Evolutionary conservation across 2,888 invertebrate species (phyloP).

Genomic region (Alloscopus bannaensis): DNA sequence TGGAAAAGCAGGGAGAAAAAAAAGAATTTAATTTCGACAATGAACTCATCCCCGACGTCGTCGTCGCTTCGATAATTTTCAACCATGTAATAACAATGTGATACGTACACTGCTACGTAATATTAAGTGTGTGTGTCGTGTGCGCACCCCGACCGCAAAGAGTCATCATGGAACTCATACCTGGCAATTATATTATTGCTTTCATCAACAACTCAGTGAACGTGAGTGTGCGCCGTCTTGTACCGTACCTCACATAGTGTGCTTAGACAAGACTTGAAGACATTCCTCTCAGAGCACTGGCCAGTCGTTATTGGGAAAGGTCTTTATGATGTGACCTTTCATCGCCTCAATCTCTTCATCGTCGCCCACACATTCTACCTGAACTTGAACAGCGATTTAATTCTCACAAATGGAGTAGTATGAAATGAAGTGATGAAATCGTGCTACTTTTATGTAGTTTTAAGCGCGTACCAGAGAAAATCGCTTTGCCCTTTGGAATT

Average conservation of each 20-base stretch:
- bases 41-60: slow-evolving; percentile 27
- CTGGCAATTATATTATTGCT: slow-evolving; percentile 44
- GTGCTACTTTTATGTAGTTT: no score
- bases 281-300: not conserved
- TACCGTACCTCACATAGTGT: not conserved
- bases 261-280: not conserved
- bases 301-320: not conserved
- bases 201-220: slow-evolving; percentile 8
- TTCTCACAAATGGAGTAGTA: no score
- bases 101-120: no score
- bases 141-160: not conserved
- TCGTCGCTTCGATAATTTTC: slow-evolving; percentile 24
- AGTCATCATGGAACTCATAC: slow-evolving; percentile 23
- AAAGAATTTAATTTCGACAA: slow-evolving; percentile 29
- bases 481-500: no score
- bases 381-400: no score
- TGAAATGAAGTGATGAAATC: no score
- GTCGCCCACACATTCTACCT: no score
- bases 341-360: not conserved
- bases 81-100: slow-evolving; percentile 4
- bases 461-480: no score
- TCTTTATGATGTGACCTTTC: not conserved
- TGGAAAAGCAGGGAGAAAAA: not conserved
- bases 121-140: not conserved
- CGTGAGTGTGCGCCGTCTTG: not conserved